Base-by-base conservation (phyloP, 2,888 invertebrate species). In the Ectemnius lituratus region DNA sequence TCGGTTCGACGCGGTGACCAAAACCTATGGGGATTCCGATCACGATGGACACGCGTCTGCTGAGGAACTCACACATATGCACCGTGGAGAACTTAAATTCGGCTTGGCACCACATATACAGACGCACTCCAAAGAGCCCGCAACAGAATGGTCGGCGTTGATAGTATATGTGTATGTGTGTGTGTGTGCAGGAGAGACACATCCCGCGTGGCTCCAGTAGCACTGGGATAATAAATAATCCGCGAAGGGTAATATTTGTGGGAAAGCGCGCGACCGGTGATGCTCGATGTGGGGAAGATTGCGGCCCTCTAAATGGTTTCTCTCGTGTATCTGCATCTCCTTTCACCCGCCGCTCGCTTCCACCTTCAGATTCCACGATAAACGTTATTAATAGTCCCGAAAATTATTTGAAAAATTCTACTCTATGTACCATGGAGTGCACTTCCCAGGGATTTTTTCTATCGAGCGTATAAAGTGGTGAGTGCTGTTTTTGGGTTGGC, bases 151-250 rank as follows among this genome's bases (percentile, higher is more conserved):
- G 63, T 57, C 23, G 59, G 23, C 60, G 71, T 28, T 28, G 46
- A 62, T 47, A 28, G 62, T 63, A 74, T 60, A 52, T n/a, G 68
- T 16, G 57, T n/a, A n/a, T 23, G 3, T 23, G 2, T 23, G 3
- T 23, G 23, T 3, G 2, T 23, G 23, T 16, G n/a, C 16, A 37
- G 45, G 67, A 56, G 71, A 79, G 73, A 73, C 66, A 67, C 67
- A 62, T 64, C 69, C 62, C 62, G 28, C 49, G 67, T 68, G 63
- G 61, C 62, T 27, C 62, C 66, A 52, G 49, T 67, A 76, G 69
- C 63, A 77, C 73, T 81, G 85, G 84, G 88, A 87, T 87, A 87
- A 88, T 88, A 88, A 87, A 88, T 88, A 86, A 87, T 87, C 80
- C 82, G 77, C 78, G 80, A 80, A 83, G 86, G 86, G 83, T 77